phyloP scores from a whole-genome alignment of 2,797 vertebrate species.

The Myotis vivesi region DNA sequence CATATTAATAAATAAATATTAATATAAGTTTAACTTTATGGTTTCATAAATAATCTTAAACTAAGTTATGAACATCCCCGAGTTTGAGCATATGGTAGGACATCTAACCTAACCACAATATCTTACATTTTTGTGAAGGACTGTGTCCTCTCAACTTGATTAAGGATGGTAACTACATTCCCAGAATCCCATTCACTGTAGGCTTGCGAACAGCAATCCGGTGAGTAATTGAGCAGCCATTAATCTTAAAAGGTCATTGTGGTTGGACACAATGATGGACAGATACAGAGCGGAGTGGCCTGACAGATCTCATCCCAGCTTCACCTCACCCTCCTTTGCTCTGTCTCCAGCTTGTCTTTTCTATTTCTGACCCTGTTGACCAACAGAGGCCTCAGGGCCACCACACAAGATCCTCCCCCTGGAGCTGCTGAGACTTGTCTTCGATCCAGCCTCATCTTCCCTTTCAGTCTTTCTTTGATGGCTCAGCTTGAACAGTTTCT shows the following conservation, averaged over 20 bases:
- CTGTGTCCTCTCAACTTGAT: not conserved
- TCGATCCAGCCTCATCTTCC: not conserved
- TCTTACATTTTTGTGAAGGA: not conserved
- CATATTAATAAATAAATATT: too few species aligned
- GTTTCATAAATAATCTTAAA: not conserved
- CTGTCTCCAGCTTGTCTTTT: not conserved
- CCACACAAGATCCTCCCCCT: too few species aligned
- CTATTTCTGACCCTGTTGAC: not conserved
- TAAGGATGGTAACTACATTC: not conserved
- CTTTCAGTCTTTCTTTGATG: not conserved
- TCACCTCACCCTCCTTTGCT: not conserved
- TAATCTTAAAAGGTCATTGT: not conserved
- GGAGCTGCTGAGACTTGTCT: not conserved
- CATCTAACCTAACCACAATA: not conserved
- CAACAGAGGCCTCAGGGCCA: not conserved
- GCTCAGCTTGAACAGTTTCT: not conserved
- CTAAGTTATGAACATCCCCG: not conserved
- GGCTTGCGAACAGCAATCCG: not conserved
- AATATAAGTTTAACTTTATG: not conserved
- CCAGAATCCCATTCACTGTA: not conserved
- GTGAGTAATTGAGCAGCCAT: not conserved
- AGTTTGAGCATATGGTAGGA: not conserved
- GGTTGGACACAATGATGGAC: not conserved
- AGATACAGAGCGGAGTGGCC: too few species aligned
- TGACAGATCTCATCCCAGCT: too few species aligned